Percentiles rank a stretch among this genome's conserved stretches.
Conservation (phyloP, 2,888 invertebrate genomes). For the Parasteatoda lunata region DNA sequence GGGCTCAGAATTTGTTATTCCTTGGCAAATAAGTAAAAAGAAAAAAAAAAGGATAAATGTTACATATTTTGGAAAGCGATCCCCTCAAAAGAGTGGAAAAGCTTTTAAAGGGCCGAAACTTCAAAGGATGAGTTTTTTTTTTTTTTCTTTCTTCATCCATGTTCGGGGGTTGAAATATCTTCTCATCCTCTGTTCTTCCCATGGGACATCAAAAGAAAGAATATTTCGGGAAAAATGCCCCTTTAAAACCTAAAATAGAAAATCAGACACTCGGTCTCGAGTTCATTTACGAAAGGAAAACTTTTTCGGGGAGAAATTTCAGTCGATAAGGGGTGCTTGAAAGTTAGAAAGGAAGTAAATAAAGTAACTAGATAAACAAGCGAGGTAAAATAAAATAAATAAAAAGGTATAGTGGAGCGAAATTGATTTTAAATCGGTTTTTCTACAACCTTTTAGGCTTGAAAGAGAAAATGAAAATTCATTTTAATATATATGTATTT, state of each 20-base stretch:
- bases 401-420: constrained; percentile 6
- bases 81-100: constrained; percentile 15
- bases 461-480: constrained; percentile 8
- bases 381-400: constrained; percentile 3
- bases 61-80: too few species aligned
- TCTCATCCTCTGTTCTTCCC: constrained; percentile 8
- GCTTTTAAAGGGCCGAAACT: constrained; percentile 30
- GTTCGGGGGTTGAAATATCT: constrained; percentile 30
- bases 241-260: constrained; percentile 51
- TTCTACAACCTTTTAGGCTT: constrained; percentile 32
- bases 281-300: constrained; percentile 50
- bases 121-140: constrained; percentile 9
- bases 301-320: constrained; percentile 34
- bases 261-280: constrained; percentile 34
- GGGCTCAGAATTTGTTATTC: too few species aligned
- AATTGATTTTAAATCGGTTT: constrained; percentile 63
- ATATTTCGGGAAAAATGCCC: not conserved
- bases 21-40: too few species aligned
- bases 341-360: not conserved
- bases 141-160: too few species aligned
- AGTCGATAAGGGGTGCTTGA: constrained; percentile 13
- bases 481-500: too few species aligned
- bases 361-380: constrained; percentile 7
- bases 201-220: constrained; percentile 22
- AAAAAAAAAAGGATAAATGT: too few species aligned